Evolutionary conservation across 2,113 vertebrate species (phyloP), one percentile per base, ranked within the genome.

Genomic region (Harpagus bidentatus): DNA sequence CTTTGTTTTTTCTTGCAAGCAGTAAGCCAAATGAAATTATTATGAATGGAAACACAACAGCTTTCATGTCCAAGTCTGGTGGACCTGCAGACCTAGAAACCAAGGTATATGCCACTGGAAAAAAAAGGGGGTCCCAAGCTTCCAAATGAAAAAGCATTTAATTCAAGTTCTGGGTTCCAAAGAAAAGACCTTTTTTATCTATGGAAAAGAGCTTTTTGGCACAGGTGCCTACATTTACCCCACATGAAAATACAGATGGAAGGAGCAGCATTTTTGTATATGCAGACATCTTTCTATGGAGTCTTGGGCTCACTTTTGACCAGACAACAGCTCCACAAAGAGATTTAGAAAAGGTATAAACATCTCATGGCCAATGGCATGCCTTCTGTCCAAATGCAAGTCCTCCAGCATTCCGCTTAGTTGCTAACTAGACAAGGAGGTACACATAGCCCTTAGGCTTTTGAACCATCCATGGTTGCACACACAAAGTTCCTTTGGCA

Each of bases 1-100:
- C 74, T 87, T 94, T 94, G 61, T 86, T 93, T 93, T 93, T 71
- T 83, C 66, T 81, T 86, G 28, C 20, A 91, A 91, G 79, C 42
- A 86, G n/a, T 55, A 90, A 79, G 15, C 31, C n/a, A 82, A 88
- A 90, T 74, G 69, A 69, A 89, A 25, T 43, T 69, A 69, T 86
- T 84, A 72, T 38, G 45, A 84, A 73, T 58, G 26, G n/a, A 84
- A 93, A 82, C 1, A 0, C 79, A 72, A 45, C 34, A 80, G 16
- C 11, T 93, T 93, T 85, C 17, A 21, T 53, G 32, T 82, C 53
- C 66, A 58, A 82, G 12, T 29, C 65, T 81, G 58, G 48, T 59
- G 86, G 69, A 74, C 61, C 61, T 89, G 43, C 9, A 95, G 47
- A 61, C 17, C 38, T 66, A 77, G 74, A 90, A 76, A 80, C 6